These are phyloP conservation scores for Lepus timidus DNA, from an alignment of 2,113 vertebrate genomes.

Conservation along the genomic window DNA sequence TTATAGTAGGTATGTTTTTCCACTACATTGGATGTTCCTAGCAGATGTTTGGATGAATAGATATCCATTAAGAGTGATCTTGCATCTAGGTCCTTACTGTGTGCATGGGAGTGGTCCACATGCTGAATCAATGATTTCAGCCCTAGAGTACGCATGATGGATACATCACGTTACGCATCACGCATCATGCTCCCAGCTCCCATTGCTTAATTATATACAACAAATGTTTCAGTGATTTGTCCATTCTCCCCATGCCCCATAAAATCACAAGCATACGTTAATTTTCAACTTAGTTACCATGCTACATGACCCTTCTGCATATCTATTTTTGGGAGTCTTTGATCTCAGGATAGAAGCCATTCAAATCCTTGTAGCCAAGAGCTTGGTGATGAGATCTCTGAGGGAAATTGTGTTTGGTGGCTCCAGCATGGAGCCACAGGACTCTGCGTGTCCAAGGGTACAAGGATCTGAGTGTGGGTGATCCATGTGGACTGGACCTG, in stretches of 20 bases:
- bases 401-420: background rate
- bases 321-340: background rate
- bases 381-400: background rate
- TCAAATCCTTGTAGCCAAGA: background rate
- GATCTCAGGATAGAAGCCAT: background rate
- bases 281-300: background rate
- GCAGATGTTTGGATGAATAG: constrained; percentile 35
- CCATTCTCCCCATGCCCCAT: background rate
- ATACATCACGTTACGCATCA: background rate
- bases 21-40: constrained; percentile 5
- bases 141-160: background rate
- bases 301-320: background rate
- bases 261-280: background rate
- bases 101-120: background rate
- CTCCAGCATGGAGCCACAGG: background rate
- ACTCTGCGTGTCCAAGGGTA: background rate
- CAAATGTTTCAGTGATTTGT: constrained; percentile 9
- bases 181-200: background rate
- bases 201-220: background rate
- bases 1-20: constrained; percentile 5
- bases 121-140: background rate
- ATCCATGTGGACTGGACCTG: background rate
- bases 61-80: constrained; percentile 32
- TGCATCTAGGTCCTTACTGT: background rate
- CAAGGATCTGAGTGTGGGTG: background rate